Evolutionary conservation across 2,888 invertebrate genomes (phyloP).

Genomic region (Buathra laborator): DNA sequence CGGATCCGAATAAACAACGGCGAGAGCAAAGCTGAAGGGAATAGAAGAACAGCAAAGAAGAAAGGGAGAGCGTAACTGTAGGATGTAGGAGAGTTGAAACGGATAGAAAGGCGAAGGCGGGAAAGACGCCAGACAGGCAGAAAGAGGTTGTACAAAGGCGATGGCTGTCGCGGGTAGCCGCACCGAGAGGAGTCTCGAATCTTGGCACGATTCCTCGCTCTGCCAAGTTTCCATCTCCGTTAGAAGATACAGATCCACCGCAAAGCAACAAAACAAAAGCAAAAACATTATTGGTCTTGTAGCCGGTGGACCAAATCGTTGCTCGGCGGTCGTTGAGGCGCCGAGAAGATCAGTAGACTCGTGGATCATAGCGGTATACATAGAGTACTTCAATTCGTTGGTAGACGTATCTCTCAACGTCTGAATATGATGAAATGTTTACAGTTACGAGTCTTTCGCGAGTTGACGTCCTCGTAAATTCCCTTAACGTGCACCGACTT

Average conservation of each 20-base stretch:
- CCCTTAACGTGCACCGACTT: too few relatives aligned
- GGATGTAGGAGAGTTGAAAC: constrained; percentile 11
- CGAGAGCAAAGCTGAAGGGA: constrained; percentile 42
- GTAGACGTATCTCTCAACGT: not conserved
- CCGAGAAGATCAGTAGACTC: constrained; percentile 34
- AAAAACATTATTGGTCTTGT: constrained; percentile 27
- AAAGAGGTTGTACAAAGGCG: constrained; percentile 60
- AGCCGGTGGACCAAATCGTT: constrained; percentile 21
- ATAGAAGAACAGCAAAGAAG: constrained; percentile 7
- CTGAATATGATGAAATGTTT: not conserved
- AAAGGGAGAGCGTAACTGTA: constrained; percentile 21
- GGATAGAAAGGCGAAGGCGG: constrained; percentile 14
- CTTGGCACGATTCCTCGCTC: constrained; percentile 80
- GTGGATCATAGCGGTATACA: constrained; percentile 16
- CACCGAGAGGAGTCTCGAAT: constrained; percentile 74
- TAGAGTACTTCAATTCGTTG: not conserved
- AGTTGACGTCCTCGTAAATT: too few relatives aligned
- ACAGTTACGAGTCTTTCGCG: not conserved
- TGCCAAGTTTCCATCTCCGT: constrained; percentile 51
- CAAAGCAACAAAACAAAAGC: constrained; percentile 20
- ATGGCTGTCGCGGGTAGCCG: constrained; percentile 57
- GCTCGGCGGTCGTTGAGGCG: not conserved
- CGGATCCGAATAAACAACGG: constrained; percentile 76
- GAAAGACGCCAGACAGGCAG: constrained; percentile 8
- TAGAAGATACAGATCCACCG: constrained; percentile 14